Base-by-base conservation (phyloP, 2,797 vertebrate genomes). In the Furcifer pardalis region DNA sequence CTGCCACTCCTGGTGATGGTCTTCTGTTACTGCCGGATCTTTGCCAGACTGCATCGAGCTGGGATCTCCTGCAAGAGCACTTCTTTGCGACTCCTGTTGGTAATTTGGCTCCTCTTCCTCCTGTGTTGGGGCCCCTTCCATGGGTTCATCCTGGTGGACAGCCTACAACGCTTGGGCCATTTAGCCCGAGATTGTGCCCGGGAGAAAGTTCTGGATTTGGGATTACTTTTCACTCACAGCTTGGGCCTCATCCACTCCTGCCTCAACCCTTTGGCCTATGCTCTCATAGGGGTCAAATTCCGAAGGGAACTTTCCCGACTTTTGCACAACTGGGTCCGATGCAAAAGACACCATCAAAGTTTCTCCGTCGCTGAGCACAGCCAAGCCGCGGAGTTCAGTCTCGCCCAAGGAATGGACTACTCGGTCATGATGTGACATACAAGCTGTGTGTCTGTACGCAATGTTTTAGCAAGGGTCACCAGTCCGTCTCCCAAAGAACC, bases 241-340 rank as follows among this genome's bases (percentile, higher is more conserved):
- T 0, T 97, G 46, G 97, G 97, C 5, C 92, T 97, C 75, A 87
- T 94, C 1, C 97, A 98, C 87, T 97, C 95, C 30, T 97, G 97
- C 76, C 92, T 97, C 21, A 98, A 98, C 93, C 97, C 97, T 2
- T 85, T 98, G 75, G 94, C 97, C 35, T 98, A 98, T 0, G 96
- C 96, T 23, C 96, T 97, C 6, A 95, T 97, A 8, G 97, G 97
- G 2, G 95, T 96, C 59, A 97, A 97, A 91, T 98, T 98, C 91
- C 95, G 96, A 44, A 96, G 91, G 85, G 97, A 97, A 91, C 93
- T 97, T 56, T 60, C 52, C 7, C 91, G 86, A 44, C 93, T 97
- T 42, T 81, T 79, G 52, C 44, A 1, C 4, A 10, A 74, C 82
- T 96, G 94, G 74, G 32, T 86, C 0, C 82, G 88, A 19, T 87